phyloP scores from a whole-genome alignment of 2,113 vertebrate genomes.

The Epinephelus fuscoguttatus region DNA sequence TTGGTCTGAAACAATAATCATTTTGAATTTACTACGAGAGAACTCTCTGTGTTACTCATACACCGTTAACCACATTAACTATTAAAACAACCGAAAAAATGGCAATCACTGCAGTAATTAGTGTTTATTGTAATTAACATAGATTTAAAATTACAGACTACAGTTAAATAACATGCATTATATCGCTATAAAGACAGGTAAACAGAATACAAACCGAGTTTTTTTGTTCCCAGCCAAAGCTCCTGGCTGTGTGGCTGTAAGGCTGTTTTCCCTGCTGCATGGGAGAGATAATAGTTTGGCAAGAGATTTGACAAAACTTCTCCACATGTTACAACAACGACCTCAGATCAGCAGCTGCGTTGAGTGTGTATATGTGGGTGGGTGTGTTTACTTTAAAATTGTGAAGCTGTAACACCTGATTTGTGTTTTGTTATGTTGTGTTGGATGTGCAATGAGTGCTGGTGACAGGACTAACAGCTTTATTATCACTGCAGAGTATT shows the following conservation, averaged over 20 bases:
- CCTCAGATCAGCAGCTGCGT: constrained; percentile 60
- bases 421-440: constrained; percentile 32
- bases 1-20: background rate
- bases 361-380: background rate
- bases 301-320: constrained; percentile 60
- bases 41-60: background rate
- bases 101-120: background rate
- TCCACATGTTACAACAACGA: constrained; percentile 78
- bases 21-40: background rate
- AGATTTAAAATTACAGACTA: constrained; percentile 13
- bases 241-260: constrained; percentile 11
- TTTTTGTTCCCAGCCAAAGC: background rate
- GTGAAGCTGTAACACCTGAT: constrained; percentile 26
- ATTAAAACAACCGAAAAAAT: background rate
- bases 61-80: background rate
- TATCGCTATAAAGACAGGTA: background rate
- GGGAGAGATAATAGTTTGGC: constrained; percentile 64
- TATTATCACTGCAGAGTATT: constrained; percentile 27
- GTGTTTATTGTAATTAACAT: background rate
- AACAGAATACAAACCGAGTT: constrained; percentile 9
- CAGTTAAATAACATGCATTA: constrained; percentile 7
- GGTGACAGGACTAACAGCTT: constrained; percentile 29
- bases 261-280: constrained; percentile 42
- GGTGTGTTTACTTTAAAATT: constrained; percentile 5
- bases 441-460: background rate